These are phyloP conservation scores for Shinisaurus crocodilurus DNA, from an alignment of 2,113 vertebrate species.

Conservation along the genomic window DNA sequence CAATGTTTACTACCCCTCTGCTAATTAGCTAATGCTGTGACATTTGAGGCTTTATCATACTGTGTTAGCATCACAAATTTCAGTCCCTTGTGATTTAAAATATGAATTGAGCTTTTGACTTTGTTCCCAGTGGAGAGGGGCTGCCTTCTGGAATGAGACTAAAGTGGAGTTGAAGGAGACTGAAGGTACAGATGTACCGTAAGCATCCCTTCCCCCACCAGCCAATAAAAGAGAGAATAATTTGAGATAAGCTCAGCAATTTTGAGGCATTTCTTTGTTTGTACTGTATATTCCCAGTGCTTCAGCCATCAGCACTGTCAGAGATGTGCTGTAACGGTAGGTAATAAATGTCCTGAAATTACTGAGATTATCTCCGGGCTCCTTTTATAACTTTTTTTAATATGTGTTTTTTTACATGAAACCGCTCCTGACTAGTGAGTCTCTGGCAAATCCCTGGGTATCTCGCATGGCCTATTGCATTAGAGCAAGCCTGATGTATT, in stretches of 20 bases:
- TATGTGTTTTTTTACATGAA: conserved; percentile 46
- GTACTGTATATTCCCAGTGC: conserved; percentile 25
- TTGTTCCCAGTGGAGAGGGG: background rate
- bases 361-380: conserved; percentile 37
- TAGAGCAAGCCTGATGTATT: conserved; percentile 57
- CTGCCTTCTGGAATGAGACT: background rate
- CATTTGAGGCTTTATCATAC: background rate
- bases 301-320: conserved; percentile 33
- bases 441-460: conserved; percentile 49
- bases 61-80: background rate
- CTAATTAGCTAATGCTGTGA: background rate
- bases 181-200: conserved; percentile 12
- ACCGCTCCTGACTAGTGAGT: conserved; percentile 43
- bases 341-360: conserved; percentile 56
- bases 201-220: background rate
- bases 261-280: conserved; percentile 44
- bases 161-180: conserved; percentile 13
- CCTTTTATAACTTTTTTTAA: conserved; percentile 50
- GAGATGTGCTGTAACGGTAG: conserved; percentile 18
- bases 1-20: background rate
- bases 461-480: conserved; percentile 53
- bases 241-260: background rate
- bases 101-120: background rate
- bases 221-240: conserved; percentile 34
- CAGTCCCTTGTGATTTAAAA: background rate